phyloP scores from a whole-genome alignment of 2,797 vertebrate genomes.

The Pangasius djambal region DNA sequence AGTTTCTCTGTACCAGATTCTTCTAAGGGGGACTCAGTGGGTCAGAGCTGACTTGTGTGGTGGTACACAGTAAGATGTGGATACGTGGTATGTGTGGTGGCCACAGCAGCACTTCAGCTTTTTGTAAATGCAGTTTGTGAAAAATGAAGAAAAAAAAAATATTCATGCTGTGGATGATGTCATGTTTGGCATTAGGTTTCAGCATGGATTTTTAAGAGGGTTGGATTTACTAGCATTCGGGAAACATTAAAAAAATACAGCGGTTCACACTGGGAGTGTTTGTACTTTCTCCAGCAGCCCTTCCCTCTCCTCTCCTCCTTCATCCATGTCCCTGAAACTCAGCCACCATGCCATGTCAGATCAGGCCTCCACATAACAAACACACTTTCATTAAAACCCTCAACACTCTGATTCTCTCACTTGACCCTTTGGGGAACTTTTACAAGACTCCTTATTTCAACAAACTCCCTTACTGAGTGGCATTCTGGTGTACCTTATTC shows the following conservation, averaged over 20 bases:
- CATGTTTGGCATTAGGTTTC: conserved; percentile 71
- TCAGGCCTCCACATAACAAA: conserved; percentile 54
- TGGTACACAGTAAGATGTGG: conserved; percentile 49
- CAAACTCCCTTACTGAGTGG: conserved; percentile 28
- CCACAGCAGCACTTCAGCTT: conserved; percentile 55
- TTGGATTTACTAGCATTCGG: conserved; percentile 74
- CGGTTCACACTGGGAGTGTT: conserved; percentile 68
- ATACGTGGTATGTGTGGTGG: conserved; percentile 63
- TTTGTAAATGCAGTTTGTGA: conserved; percentile 62
- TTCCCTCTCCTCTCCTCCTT: conserved; percentile 42
- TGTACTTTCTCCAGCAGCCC: conserved; percentile 62
- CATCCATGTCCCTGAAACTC: conserved; percentile 46
- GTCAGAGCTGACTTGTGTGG: conserved; percentile 40
- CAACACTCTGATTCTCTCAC: conserved; percentile 48
- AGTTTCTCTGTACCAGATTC: conserved; percentile 13
- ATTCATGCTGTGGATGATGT: conserved; percentile 68
- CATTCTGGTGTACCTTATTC: conserved; percentile 30
- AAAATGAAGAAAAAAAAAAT: conserved; percentile 64
- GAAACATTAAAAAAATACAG: conserved; percentile 74
- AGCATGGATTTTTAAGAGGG: conserved; percentile 63
- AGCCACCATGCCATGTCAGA: conserved; percentile 56
- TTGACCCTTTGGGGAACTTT: conserved; percentile 44
- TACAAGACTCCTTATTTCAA: conserved; percentile 35
- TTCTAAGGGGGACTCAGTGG: conserved; percentile 55
- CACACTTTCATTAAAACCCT: conserved; percentile 53